Percentiles rank a stretch among this genome's conserved stretches.
phyloP scores from a whole-genome alignment of 2,888 invertebrate genomes.

The Thereva nobilitata region DNA sequence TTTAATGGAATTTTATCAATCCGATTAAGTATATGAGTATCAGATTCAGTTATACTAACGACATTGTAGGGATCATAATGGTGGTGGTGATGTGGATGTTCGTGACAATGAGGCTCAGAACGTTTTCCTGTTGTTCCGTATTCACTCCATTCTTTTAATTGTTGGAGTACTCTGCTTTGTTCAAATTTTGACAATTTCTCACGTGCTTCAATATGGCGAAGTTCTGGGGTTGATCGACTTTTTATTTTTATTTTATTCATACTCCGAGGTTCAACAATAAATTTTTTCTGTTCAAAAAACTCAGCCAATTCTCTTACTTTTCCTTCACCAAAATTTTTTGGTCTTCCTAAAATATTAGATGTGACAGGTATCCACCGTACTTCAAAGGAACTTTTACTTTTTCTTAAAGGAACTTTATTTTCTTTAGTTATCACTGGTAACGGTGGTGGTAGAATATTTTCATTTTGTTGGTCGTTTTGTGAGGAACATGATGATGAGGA shows the following conservation, averaged over 20 bases:
- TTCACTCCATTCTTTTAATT: constrained; percentile 57
- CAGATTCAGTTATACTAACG: constrained; percentile 16
- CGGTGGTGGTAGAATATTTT: neutral
- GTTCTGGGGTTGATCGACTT: constrained; percentile 60
- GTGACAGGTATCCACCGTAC: constrained; percentile 27
- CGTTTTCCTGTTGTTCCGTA: constrained; percentile 53
- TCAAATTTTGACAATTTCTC: constrained; percentile 47
- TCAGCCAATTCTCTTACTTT: constrained; percentile 72
- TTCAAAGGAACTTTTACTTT: constrained; percentile 51
- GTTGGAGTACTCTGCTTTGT: constrained; percentile 51
- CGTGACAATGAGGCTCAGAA: constrained; percentile 4
- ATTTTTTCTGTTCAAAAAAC: constrained; percentile 66
- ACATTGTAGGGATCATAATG: constrained; percentile 25
- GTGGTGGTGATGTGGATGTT: constrained; percentile 19
- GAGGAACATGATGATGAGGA: constrained; percentile 35
- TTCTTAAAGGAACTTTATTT: constrained; percentile 50
- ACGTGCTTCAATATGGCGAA: constrained; percentile 3
- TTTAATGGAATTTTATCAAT: constrained; percentile 26
- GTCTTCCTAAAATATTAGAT: constrained; percentile 35
- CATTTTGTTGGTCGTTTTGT: neutral
- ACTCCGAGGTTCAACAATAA: constrained; percentile 56
- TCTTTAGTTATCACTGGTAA: constrained; percentile 7
- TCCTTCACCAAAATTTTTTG: constrained; percentile 63
- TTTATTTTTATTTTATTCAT: constrained; percentile 55
- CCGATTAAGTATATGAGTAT: constrained; percentile 24